Evolutionary conservation across 2,113 vertebrate species (phyloP), one percentile per base, ranked within the genome.

Genomic region (Urocynchramus pylzowi): DNA sequence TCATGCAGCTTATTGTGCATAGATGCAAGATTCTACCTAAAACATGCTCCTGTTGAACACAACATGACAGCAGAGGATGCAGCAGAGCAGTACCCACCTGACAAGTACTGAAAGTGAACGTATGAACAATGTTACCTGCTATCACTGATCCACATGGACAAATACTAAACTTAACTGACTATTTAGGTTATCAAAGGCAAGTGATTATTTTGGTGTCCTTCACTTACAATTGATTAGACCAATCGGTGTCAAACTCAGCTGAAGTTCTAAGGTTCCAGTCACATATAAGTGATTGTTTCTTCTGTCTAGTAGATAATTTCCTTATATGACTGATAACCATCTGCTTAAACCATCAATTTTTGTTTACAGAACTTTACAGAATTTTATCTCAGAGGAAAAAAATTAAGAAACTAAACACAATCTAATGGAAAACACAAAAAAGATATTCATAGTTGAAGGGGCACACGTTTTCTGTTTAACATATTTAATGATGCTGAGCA

Each of bases 401-500:
- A 59, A 5, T 12, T 37, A 68, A 76, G 31, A 90, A 90, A 92
- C 59, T 42, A 89, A 92, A 54, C 39, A 87, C 19, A 84, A 74
- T 47, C 50, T 68, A 87, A 89, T 45, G 22, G 31, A 89, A 84
- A 92, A 80, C 17, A 71, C 17, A 78, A 42, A 86, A 67, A 45
- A 93, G 18, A 68, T 5, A 76, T 49, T 75, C 69, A 49, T 28
- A 91, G 57, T 42, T 84, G 77, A 89, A 93, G 23, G 12, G 61
- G 45, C 50, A 22, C 39, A 60, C 52, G 77, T 85, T 95, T 92
- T 89, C 84, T 83, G 35, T 88, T 89, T 79, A 90, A 71, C 31
- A 50, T 85, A 70, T 86, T 95, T 97, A 95, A 98, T 95, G 95
- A 97, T 95, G 54, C 86, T 87, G 71, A 94, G 78, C 76, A 94